Percentiles rank a stretch among this genome's conserved stretches.
Conservation (phyloP, 2,113 vertebrate genomes). For the Chaenocephalus aceratus region DNA sequence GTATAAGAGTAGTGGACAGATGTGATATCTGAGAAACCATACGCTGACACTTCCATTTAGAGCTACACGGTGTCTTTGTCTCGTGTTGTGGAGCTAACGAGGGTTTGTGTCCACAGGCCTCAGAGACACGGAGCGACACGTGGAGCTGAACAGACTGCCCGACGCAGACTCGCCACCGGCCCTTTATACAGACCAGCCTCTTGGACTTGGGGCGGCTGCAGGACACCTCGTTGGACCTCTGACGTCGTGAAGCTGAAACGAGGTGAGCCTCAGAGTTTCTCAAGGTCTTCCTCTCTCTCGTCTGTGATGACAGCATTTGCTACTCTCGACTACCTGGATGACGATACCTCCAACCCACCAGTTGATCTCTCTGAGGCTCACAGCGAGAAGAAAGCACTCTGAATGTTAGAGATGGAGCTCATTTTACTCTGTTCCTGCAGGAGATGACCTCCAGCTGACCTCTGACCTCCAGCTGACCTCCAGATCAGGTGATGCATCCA, state of each 20-base stretch:
- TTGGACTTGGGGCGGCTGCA: too few species aligned
- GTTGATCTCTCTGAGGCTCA: conserved; percentile 78
- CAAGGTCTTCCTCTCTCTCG: background rate
- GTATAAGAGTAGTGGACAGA: conserved; percentile 86
- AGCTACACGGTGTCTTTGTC: rapidly evolving
- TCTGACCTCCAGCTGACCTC: rapidly evolving
- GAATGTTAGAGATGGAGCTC: background rate
- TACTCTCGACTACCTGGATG: conserved; percentile 84
- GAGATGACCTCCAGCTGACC: too few species aligned
- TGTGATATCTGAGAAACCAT: conserved; percentile 80
- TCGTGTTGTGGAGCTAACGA: rapidly evolving
- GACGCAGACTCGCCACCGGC: too few species aligned
- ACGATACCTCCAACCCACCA: conserved; percentile 82
- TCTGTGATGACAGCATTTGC: conserved; percentile 86
- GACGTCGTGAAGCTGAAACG: rapidly evolving
- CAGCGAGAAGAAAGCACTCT: too few species aligned
- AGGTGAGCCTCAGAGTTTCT: conserved; percentile 12
- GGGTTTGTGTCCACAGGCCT: conserved; percentile 3
- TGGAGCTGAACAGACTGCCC: too few species aligned
- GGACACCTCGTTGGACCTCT: too few species aligned
- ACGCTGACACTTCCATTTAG: conserved; percentile 66
- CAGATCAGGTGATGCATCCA: conserved; percentile 20
- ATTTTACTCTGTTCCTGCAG: conserved; percentile 1
- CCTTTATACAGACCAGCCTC: too few species aligned
- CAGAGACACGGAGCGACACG: rapidly evolving